These are phyloP conservation scores for Eurystomus gularis DNA, from an alignment of 2,113 vertebrate species.

Conservation along the genomic window DNA sequence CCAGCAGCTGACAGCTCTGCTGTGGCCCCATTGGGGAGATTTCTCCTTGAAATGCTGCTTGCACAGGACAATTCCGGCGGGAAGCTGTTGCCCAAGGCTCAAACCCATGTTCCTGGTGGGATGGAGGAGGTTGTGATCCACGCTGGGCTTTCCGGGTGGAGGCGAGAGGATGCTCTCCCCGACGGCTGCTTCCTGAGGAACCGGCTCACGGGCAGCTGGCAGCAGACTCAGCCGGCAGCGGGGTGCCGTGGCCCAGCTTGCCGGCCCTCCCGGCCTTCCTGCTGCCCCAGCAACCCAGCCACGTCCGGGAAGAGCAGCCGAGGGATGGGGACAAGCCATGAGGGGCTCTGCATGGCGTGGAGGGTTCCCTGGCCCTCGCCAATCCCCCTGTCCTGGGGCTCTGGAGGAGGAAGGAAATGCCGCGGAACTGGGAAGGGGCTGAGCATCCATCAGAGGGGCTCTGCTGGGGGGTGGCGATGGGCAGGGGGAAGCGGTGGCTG, in stretches of 20 bases:
- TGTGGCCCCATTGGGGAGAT: not conserved
- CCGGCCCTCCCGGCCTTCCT: not conserved
- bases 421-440: not conserved
- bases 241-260: not conserved
- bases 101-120: not conserved
- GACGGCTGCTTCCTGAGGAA: conserved; percentile 46
- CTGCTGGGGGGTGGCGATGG: not conserved
- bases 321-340: accelerated
- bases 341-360: accelerated
- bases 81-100: not conserved
- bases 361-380: not conserved
- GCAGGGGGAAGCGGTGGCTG: accelerated
- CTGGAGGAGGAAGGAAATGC: not conserved
- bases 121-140: not conserved
- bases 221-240: not conserved
- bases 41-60: not conserved
- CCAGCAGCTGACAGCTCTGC: not conserved
- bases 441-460: not conserved
- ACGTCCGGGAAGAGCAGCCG: not conserved
- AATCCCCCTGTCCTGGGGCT: not conserved
- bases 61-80: not conserved
- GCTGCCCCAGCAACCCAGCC: not conserved
- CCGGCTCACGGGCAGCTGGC: not conserved
- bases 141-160: conserved; percentile 19
- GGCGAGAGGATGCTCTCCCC: conserved; percentile 13